A percentile compares a stretch with the other conserved stretches of the same genome.
phyloP scores from a whole-genome alignment of 30 jellyfish, hydroid and myxozoan species.

The Turritopsis dohrnii region DNA sequence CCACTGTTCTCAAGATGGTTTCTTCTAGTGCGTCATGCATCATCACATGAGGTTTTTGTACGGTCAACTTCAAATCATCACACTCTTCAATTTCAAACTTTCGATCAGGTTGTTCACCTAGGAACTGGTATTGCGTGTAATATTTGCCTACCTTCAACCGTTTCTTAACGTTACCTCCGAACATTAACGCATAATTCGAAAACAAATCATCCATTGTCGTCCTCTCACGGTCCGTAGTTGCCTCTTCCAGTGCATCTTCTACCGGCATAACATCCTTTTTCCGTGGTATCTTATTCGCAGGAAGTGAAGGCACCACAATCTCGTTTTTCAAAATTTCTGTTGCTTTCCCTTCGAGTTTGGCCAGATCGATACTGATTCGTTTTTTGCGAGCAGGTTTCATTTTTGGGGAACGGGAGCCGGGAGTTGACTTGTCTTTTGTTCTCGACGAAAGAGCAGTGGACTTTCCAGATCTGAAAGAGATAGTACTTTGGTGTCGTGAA shows the following conservation, averaged over 20 bases:
- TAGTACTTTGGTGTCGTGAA: slow-evolving; percentile 24
- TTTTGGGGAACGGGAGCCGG: not conserved
- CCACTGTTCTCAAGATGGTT: slow-evolving; percentile 29
- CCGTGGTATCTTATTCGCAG: not conserved
- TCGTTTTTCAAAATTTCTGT: slow-evolving; percentile 22
- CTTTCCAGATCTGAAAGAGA: not conserved
- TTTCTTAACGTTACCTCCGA: not conserved
- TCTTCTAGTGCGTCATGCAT: slow-evolving; percentile 50
- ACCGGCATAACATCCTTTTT: not conserved
- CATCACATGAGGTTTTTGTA: slow-evolving; percentile 40
- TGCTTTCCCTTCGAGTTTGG: slow-evolving; percentile 37
- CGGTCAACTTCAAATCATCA: slow-evolving; percentile 39
- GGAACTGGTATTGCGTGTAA: slow-evolving; percentile 36
- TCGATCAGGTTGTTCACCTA: slow-evolving; percentile 15
- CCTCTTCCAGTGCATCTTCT: not conserved
- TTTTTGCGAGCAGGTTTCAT: not conserved
- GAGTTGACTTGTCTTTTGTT: not conserved
- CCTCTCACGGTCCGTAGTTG: not conserved
- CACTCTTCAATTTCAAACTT: slow-evolving; percentile 20
- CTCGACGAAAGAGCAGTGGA: not conserved
- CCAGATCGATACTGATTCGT: slow-evolving; percentile 31
- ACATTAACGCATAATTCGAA: not conserved
- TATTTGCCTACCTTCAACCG: slow-evolving; percentile 28
- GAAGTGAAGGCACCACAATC: not conserved
- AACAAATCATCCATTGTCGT: not conserved